phyloP scores from a whole-genome alignment of 2,113 vertebrate species.

The Pipra filicauda region DNA sequence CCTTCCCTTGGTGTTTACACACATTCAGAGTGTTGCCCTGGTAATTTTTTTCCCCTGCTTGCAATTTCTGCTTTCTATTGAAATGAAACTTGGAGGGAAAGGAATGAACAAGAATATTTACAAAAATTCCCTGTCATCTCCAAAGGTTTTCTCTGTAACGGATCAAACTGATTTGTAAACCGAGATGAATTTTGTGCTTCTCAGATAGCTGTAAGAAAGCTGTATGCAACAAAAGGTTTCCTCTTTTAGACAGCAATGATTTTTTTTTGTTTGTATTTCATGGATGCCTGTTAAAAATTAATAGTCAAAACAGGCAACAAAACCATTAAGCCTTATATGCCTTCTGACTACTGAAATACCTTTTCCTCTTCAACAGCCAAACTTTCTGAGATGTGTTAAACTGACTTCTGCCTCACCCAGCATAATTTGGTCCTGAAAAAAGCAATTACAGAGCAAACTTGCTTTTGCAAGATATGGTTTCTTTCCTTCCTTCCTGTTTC shows the following conservation, averaged over 20 bases:
- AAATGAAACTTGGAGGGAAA: background rate
- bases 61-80: background rate
- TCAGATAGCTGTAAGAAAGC: background rate
- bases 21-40: background rate
- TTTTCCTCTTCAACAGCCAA: background rate
- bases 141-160: background rate
- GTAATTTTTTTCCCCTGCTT: background rate
- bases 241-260: background rate
- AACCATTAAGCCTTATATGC: background rate
- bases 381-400: background rate
- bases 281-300: background rate
- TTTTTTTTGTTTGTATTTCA: background rate
- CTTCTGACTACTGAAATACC: background rate
- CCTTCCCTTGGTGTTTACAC: background rate
- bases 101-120: background rate
- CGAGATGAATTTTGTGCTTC: background rate
- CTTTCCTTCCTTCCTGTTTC: fast-evolving
- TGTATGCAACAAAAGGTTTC: background rate
- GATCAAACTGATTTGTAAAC: background rate
- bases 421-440: background rate
- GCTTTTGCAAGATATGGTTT: background rate
- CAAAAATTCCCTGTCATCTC: background rate
- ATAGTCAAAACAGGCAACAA: background rate
- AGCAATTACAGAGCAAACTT: background rate
- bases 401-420: background rate